Base-by-base conservation (phyloP, 2,113 vertebrate species). In the Collichthys lucidus region DNA sequence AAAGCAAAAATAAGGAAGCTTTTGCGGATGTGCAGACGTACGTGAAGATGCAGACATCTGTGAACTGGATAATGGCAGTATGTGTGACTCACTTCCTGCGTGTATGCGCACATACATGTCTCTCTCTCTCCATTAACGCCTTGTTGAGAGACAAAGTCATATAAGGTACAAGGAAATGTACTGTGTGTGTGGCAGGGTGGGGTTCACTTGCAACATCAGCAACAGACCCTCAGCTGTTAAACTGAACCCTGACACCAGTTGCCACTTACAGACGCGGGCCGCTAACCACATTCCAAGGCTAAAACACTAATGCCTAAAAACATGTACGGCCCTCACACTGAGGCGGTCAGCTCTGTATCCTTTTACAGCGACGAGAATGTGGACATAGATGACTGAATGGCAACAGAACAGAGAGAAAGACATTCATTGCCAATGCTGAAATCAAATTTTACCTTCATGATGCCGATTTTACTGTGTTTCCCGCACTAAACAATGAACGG, bases 1-100 rank as follows among this genome's bases (percentile, higher is more conserved):
- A 29, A 20, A 62, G n/a, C 35, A 46, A 24, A n/a, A 8, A 52
- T 26, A 65, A 11, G 15, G 12, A 24, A 50, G 47, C 26, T 19
- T 61, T 35, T 55, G 35, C 8, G n/a, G 40, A 44, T 73, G 52
- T 44, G 14, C 19, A 20, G 35, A 8, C 35, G 35, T 46, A 60
- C 65, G 71, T 24, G 12, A 8, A 71, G 20, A 84, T 31, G 44
- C 56, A 46, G 68, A 86, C 68, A 22, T 46, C 64, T 79, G 50
- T 50, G 63, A 65, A 84, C 62, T 70, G 20, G 56, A 64, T 59
- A 65, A 19, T 73, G 53, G 73, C 50, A 53, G 22, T 16, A 29
- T 31, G 22, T 76, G 46, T 79, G 90, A 91, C 71, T 91, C 92
- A 91, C 50, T 81, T 90, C 88, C 87, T 85, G 17, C 78, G 11